Evolutionary conservation across 2,797 vertebrate species (phyloP).

Genomic region (Chelon labrosus): DNA sequence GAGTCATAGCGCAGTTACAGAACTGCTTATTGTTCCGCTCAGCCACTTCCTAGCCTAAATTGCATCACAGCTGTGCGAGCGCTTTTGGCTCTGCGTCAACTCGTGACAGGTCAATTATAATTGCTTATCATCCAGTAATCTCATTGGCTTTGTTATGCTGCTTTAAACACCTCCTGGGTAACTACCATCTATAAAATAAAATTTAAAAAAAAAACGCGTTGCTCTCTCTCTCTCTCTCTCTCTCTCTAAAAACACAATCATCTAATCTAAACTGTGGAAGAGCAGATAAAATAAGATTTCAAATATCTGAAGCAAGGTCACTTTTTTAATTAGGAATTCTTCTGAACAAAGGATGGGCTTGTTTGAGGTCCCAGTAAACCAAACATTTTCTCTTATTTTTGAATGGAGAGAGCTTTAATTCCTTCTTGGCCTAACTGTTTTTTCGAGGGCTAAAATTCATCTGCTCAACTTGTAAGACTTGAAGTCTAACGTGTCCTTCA

Average conservation of each 20-base stretch:
- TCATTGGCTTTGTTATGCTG: constrained; percentile 41
- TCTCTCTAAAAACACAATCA: constrained; percentile 9
- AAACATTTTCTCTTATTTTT: background rate
- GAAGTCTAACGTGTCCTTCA: background rate
- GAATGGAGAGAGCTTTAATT: background rate
- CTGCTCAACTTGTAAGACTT: background rate
- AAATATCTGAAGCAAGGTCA: background rate
- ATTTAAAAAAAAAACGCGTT: constrained; percentile 4
- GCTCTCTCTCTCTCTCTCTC: background rate
- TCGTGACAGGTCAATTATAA: constrained; percentile 59
- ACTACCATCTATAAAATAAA: background rate
- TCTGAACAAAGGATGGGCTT: background rate
- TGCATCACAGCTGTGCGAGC: constrained; percentile 54
- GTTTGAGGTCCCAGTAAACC: constrained; percentile 15
- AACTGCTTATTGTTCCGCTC: constrained; percentile 32
- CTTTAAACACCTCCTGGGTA: constrained; percentile 2
- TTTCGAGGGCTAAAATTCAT: background rate
- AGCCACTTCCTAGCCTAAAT: constrained; percentile 49
- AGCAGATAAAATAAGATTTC: background rate
- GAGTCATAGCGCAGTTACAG: constrained; percentile 31
- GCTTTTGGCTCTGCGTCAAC: constrained; percentile 42
- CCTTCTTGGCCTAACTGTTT: background rate
- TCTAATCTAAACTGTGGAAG: background rate
- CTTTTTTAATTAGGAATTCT: constrained; percentile 10
- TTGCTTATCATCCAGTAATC: constrained; percentile 42